phyloP scores from a whole-genome alignment of 1,140 invertebrate species.

The Subanguina moxae region DNA sequence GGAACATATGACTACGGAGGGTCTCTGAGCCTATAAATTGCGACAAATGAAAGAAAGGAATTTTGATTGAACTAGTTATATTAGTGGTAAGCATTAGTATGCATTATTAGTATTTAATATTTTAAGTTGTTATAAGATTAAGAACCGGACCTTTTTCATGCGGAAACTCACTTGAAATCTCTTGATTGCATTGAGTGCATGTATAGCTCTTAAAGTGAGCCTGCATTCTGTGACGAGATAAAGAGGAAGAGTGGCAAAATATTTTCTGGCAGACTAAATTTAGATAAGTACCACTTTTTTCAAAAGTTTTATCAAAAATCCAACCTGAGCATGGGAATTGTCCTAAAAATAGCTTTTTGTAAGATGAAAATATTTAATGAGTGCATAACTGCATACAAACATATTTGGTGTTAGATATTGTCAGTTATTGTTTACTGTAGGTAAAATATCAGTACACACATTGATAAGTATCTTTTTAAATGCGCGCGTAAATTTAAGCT shows the following conservation, averaged over 20 bases:
- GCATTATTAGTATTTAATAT: neutral
- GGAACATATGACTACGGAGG: constrained; percentile 57
- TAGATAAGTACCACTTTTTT: constrained; percentile 35
- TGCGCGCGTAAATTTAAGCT: too few species aligned
- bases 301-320: constrained; percentile 13
- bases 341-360: too few species aligned
- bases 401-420: too few species aligned
- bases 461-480: too few species aligned
- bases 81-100: constrained; percentile 1
- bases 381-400: too few species aligned
- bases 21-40: constrained; percentile 57
- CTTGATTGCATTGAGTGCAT: constrained; percentile 57
- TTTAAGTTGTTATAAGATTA: neutral
- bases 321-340: too few species aligned
- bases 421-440: too few species aligned
- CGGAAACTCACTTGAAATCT: constrained; percentile 57
- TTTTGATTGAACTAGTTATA: neutral
- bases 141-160: neutral
- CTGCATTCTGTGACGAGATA: constrained; percentile 58
- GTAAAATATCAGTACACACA: too few species aligned
- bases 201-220: constrained; percentile 59
- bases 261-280: constrained; percentile 57
- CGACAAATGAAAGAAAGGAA: neutral
- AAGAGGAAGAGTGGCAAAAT: constrained; percentile 58
- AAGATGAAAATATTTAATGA: too few species aligned